phyloP scores from a whole-genome alignment of 2,113 vertebrate genomes.

The Catagonus wagneri region DNA sequence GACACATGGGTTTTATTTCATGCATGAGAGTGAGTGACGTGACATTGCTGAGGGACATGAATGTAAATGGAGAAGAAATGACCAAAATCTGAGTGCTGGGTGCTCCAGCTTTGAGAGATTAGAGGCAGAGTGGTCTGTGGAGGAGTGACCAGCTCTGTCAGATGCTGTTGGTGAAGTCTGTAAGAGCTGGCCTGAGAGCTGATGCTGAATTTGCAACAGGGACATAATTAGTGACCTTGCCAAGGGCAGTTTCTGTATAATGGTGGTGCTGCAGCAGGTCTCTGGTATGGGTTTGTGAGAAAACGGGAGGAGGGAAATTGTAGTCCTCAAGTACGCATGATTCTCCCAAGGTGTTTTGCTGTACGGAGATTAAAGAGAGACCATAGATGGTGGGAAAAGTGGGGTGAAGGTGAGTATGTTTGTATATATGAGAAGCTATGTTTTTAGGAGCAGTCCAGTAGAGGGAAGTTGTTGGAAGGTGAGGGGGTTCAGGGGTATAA shows the following conservation, averaged over 20 bases:
- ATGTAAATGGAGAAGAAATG: not conserved
- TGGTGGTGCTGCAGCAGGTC: not conserved
- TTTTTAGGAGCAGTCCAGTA: not conserved
- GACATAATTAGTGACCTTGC: not conserved
- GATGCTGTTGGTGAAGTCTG: not conserved
- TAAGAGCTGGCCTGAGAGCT: not conserved
- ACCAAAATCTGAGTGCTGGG: accelerated
- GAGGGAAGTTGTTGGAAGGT: not conserved
- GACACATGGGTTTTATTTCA: not conserved
- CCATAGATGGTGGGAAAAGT: too few species aligned
- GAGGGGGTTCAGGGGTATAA: not conserved
- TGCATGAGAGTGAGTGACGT: not conserved
- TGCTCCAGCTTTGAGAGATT: not conserved
- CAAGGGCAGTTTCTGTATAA: not conserved
- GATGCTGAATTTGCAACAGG: accelerated
- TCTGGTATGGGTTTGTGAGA: not conserved
- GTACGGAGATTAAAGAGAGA: not conserved
- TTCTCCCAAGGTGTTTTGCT: not conserved
- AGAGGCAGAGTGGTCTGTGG: too few species aligned
- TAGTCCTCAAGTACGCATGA: accelerated
- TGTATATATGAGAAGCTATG: not conserved
- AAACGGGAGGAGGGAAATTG: not conserved
- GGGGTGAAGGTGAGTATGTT: not conserved
- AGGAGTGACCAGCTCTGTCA: not conserved
- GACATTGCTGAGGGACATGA: not conserved